Evolutionary conservation across 2,797 vertebrate genomes (phyloP).

Genomic region (Poeciliopsis gracilis): DNA sequence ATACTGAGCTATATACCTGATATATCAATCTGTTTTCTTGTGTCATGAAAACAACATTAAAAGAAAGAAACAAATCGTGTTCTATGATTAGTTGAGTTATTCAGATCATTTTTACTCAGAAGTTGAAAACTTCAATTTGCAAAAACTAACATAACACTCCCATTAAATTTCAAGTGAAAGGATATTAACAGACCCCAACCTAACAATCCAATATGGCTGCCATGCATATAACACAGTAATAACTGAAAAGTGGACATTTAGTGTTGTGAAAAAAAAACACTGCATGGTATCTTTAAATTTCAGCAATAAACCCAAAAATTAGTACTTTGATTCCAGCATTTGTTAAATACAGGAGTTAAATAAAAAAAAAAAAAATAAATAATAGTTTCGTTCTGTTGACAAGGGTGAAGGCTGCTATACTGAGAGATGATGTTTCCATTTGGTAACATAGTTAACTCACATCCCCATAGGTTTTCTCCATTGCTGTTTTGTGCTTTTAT

Average conservation of each 20-base stretch:
- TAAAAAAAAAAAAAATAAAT: background rate
- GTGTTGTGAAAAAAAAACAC: background rate
- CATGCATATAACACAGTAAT: background rate
- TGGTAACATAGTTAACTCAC: background rate
- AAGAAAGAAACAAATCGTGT: background rate
- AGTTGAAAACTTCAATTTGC: background rate
- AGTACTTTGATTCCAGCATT: background rate
- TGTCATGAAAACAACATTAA: background rate
- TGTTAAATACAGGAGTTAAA: background rate
- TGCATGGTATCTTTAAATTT: background rate
- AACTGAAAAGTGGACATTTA: background rate
- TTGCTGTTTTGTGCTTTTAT: background rate
- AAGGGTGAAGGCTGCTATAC: background rate
- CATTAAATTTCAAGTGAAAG: background rate
- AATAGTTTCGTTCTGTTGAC: background rate
- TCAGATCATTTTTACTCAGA: background rate
- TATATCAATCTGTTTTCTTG: background rate
- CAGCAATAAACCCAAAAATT: background rate
- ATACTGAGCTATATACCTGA: background rate
- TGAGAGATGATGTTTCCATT: background rate
- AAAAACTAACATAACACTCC: background rate
- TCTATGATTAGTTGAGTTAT: background rate
- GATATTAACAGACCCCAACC: background rate
- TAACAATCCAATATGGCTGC: background rate
- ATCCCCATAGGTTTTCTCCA: constrained; percentile 43